These are phyloP conservation scores for Oceanodroma leucorhoa DNA, from an alignment of 2,797 vertebrate species.

Conservation along the genomic window DNA sequence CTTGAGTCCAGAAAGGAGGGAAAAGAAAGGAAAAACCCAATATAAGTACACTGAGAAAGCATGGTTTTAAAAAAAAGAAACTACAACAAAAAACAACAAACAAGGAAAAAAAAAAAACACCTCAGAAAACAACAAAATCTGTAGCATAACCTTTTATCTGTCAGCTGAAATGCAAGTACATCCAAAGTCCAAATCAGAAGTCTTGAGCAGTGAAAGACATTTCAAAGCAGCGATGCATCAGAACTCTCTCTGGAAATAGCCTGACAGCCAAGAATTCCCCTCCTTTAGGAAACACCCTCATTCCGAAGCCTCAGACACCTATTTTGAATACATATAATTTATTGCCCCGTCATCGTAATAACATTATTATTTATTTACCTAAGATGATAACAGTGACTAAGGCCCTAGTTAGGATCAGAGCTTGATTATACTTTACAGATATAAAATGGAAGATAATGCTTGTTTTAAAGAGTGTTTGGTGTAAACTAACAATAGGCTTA, in stretches of 20 bases:
- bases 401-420: background rate
- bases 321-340: constrained; percentile 6
- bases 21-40: background rate
- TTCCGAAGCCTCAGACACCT: background rate
- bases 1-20: background rate
- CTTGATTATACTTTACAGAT: background rate
- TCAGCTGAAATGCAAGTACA: background rate
- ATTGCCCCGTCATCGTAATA: background rate
- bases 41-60: background rate
- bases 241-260: background rate
- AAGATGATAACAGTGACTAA: background rate
- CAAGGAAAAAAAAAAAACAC: background rate
- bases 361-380: background rate
- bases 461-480: background rate
- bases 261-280: background rate
- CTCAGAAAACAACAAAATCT: background rate
- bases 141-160: background rate
- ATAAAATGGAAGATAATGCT: background rate
- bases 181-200: background rate
- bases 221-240: background rate
- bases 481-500: background rate
- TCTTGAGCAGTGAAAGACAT: background rate
- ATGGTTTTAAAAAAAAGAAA: background rate
- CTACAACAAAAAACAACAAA: background rate
- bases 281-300: background rate